These are phyloP conservation scores for Ctenochaetus hawaiiensis DNA, from an alignment of 2,797 vertebrate species.

Conservation along the genomic window DNA sequence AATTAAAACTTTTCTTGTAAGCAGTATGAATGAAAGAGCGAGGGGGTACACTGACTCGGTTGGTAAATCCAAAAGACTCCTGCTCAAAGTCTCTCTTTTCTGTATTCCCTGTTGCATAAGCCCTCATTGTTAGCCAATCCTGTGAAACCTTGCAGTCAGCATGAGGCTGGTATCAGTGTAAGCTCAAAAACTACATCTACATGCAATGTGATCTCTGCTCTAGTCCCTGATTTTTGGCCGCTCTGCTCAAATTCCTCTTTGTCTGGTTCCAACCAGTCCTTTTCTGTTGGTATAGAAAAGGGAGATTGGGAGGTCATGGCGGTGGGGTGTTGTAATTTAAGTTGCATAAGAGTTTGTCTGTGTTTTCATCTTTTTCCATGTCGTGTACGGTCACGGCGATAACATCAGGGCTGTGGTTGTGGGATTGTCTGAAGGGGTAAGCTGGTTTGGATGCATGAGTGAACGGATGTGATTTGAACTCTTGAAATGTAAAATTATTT, in stretches of 20 bases:
- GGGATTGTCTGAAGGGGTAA: not conserved
- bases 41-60: slow-evolving; percentile 5
- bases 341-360: slow-evolving; percentile 50
- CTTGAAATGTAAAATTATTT: not conserved
- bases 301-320: slow-evolving; percentile 18
- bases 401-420: slow-evolving; percentile 13
- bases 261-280: slow-evolving; percentile 52
- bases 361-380: slow-evolving; percentile 24
- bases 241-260: slow-evolving; percentile 47
- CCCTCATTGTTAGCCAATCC: slow-evolving; percentile 29
- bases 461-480: not conserved
- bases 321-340: slow-evolving; percentile 23
- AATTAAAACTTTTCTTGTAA: not conserved
- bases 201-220: slow-evolving; percentile 60
- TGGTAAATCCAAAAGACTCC: slow-evolving; percentile 7
- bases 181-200: slow-evolving; percentile 52
- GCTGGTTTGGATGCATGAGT: not conserved
- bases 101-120: slow-evolving; percentile 50
- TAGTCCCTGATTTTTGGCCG: slow-evolving; percentile 38
- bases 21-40: not conserved
- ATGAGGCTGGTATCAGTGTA: slow-evolving; percentile 37
- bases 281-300: slow-evolving; percentile 23
- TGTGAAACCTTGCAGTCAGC: slow-evolving; percentile 42
- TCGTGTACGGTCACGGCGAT: slow-evolving; percentile 18
- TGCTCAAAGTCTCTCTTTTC: slow-evolving; percentile 39